Evolutionary conservation across 2,888 invertebrate genomes (phyloP), one percentile per base, ranked within the genome.

Genomic region (Capitulum mitella): DNA sequence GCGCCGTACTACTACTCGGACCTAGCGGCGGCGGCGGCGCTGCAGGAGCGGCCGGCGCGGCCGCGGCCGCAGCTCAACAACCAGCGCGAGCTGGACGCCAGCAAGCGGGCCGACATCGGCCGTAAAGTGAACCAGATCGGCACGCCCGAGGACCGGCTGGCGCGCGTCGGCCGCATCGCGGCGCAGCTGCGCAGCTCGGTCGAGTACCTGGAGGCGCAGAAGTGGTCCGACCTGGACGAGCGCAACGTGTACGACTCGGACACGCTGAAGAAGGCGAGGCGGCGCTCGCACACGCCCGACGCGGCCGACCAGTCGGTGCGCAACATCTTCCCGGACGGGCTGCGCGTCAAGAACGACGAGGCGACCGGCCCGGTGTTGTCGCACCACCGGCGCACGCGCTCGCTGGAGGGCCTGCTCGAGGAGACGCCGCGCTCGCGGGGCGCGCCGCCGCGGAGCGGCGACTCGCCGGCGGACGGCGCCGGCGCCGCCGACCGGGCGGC

Each of bases 1-100:
- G 82, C 82, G 37, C 82, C 82, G 0, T 82, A 82, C 74, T 82
- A 82, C 48, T 82, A 82, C 58, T 82, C 82, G 22, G 82, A 82
- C 79, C 80, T 82, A 8, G 80, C 46, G 76, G 76, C 46, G 32
- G 48, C 46, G 8, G 43, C 46, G 16, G 48, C 46, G 3, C 46
- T 76, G 29, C 76, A 76, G 46, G 76, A 76, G 32, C n/a, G 48
- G 6, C 76, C 76, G 3, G 0, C 80, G 29, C 80, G 80, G 51
- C 34, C 81, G 2, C 61, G 81, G 75, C 79, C 80, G 34, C 81
- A 82, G 74, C 79, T 82, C 6, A 82, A 82, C 79, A 82, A 82
- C 61, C 82, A 82, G 61, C 61, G 81, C 34, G 82, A 82, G 61
- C 77, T 82, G 61, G 82, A 82, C 58, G 80, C 76, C 40, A 78